These are phyloP conservation scores for Perca schrenkii DNA, from an alignment of 2,113 vertebrate genomes.

Conservation along the genomic window DNA sequence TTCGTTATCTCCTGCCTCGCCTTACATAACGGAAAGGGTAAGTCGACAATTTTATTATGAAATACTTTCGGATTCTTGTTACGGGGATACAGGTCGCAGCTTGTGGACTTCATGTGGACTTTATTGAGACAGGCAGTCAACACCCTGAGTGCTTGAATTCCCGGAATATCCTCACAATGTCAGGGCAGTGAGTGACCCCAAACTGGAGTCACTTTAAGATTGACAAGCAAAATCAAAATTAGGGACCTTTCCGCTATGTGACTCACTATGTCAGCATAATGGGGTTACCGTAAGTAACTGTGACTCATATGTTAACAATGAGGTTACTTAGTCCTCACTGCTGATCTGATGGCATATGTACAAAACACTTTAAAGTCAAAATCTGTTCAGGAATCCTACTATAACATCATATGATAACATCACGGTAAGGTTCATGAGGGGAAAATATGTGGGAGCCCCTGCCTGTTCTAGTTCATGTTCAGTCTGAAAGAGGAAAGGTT, in stretches of 20 bases:
- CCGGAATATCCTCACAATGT: too few species aligned
- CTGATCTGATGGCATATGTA: background rate
- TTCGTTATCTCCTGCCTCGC: slow-evolving; percentile 67
- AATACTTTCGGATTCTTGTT: background rate
- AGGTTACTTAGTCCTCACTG: background rate
- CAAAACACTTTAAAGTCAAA: background rate
- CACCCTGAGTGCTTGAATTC: background rate
- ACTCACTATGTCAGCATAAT: background rate
- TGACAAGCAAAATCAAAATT: background rate
- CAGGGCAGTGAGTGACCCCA: background rate
- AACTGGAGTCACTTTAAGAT: background rate
- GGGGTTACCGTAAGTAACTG: background rate
- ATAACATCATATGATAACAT: background rate
- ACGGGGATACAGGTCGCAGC: too few species aligned
- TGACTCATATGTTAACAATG: background rate
- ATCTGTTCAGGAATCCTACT: background rate
- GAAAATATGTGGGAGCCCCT: background rate
- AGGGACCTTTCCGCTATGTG: background rate
- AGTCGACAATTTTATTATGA: slow-evolving; percentile 16
- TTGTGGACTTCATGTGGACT: background rate
- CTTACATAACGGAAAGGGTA: slow-evolving; percentile 74
- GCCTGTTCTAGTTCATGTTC: background rate
- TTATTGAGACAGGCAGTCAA: background rate
- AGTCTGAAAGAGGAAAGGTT: slow-evolving; percentile 34
- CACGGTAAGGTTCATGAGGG: background rate